Conservation (phyloP, 2,113 vertebrate genomes). For the Pontoporia blainvillei region DNA sequence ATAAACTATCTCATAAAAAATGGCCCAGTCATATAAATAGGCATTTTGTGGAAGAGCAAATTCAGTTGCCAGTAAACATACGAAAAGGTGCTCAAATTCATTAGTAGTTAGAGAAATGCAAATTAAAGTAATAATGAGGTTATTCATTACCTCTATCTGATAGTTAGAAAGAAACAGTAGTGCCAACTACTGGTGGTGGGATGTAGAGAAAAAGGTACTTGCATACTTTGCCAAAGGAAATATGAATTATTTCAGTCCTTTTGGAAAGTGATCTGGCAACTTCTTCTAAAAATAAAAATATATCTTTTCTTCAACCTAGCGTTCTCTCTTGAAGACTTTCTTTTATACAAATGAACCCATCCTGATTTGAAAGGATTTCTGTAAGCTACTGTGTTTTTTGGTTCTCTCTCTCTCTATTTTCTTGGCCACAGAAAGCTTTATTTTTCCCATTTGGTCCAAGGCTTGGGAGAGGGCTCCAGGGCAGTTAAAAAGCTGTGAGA, state of each 20-base stretch:
- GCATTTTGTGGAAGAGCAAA: constrained; percentile 6
- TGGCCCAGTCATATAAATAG: background rate
- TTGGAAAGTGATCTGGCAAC: background rate
- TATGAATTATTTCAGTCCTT: background rate
- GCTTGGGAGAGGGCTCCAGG: background rate
- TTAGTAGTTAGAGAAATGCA: background rate
- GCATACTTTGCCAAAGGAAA: background rate
- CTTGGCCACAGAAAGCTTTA: background rate
- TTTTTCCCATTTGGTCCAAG: background rate
- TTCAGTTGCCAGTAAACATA: background rate
- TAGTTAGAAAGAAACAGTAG: background rate
- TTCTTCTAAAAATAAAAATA: constrained; percentile 7
- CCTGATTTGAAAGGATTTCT: background rate
- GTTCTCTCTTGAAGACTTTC: background rate
- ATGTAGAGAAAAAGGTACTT: background rate
- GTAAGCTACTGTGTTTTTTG: background rate
- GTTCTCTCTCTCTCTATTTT: background rate
- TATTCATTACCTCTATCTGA: background rate
- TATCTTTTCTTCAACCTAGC: background rate
- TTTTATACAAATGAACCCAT: background rate
- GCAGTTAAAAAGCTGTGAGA: background rate
- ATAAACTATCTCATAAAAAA: background rate
- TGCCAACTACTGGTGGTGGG: background rate
- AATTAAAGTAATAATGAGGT: background rate
- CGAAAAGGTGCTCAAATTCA: background rate